Evolutionary conservation across 2,797 vertebrate species (phyloP), one percentile per base, ranked within the genome.

Genomic region (Staurois parvus): DNA sequence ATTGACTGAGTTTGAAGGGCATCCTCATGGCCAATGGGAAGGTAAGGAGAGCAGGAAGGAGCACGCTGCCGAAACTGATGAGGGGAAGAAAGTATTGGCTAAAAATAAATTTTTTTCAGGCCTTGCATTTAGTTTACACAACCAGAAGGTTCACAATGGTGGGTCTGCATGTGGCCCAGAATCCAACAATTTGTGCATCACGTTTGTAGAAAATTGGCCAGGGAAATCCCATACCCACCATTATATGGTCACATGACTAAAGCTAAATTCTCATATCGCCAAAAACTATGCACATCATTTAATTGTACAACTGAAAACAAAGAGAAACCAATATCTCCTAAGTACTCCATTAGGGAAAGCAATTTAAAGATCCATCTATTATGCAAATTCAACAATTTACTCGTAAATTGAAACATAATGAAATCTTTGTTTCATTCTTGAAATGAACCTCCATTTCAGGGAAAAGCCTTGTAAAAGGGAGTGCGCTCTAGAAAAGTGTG

Each of bases 391-490:
- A 66, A 29, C 37, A 26, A 82, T 82, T 82, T 86, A 62, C 75
- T 83, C 24, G 37, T 73, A 86, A 73, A 73, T 83, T 82, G 56
- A 83, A 86, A 72, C 48, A 72, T 86, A 86, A 86, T 82, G 74
- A 82, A 82, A 78, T 78, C 56, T 82, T 59, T 28, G 77, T 67
- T 72, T 48, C 52, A 76, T 86, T 72, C 74, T 66, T 73, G 19
- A 82, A 83, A 86, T 86, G 42, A 86, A 72, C 67, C 74, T 82
- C 76, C 45, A 42, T 68, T 74, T 74, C 52, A 67, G 66, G 68
- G 81, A 72, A 77, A 42, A 42, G n/a, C 7, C 34, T 64, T 48
- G 37, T 67, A 3, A 29, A 19, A 29, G 37, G 24, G 62, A 17
- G 29, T 0, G 29, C 19, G 34, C 52, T 12, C 42, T n/a, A 82